Base-by-base conservation (phyloP, 2,888 invertebrate genomes). In the Oscheius onirici region DNA sequence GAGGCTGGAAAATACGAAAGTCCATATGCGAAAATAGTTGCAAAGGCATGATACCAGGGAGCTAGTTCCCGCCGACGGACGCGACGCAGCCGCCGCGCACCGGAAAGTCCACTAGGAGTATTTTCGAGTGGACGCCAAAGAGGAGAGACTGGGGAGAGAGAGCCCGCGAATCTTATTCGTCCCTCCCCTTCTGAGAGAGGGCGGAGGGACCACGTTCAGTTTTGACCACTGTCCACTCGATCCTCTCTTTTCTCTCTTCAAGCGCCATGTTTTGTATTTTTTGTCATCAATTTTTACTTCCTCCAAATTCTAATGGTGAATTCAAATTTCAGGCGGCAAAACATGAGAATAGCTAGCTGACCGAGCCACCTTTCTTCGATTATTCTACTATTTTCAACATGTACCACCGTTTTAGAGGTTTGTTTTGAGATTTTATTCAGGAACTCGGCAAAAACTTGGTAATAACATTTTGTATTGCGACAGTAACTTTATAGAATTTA, bases 31-130 rank as follows among this genome's bases (percentile, higher is more conserved):
- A 43, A 41, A 40, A 40, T n/a, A n/a, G 58, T 58, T n/a, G 40
- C 41, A 41, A 34, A 34, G 34, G 8, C 34, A 34, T 34, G 34
- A 34, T 34, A 34, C 34, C 8, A n/a, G 28, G 10, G 11, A 24
- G 26, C 55, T 41, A 58, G 11, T 58, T 58, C 58, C 58, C 58
- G 58, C 58, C 58, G 58, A 17, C 3, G 55, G 28, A n/a, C 57
- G 57, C 20, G 11, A 20, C 57, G 28, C 34, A n/a, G 28, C 57
- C 57, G 57, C 57, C n/a, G 13, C 57, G 57, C 57, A 26, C 20
- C 6, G 3, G 10, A 15, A 6, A 34, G 34, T 40, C 41, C 40
- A 58, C 11, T 58, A 13, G 13, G 46, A 46, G 20, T 17, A 40
- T 41, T 40, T 58, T 58, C 41, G 58, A 41, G 17, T 11, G 11